Base-by-base conservation (phyloP, 2,797 vertebrate species). In the Amblyopsis hoosieri region DNA sequence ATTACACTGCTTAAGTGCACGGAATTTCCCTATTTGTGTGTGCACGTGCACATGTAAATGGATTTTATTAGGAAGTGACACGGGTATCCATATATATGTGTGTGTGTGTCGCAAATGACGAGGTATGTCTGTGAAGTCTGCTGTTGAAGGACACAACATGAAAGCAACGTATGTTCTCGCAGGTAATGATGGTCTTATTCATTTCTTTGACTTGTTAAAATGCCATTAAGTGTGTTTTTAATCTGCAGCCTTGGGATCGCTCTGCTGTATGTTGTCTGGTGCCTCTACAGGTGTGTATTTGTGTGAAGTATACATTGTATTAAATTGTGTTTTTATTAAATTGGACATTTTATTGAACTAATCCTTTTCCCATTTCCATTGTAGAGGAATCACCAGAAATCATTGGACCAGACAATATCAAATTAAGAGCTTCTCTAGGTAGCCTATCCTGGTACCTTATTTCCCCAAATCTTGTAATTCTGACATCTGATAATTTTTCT, bases 201-300 rank as follows among this genome's bases (percentile, higher is more conserved):
- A 4, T 17, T 61, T 1, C 6, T 58, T 66, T 51, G 1, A 31
- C 8, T 65, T 33, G 55, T n/a, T 15, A 12, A 12, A 37, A 0
- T 67, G 0, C n/a, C 3, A 12, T 42, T 59, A n/a, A 69, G 48
- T 60, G 29, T 12, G 0, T 59, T 12, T 64, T 71, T 10, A 71
- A 0, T 76, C 69, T 79, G 17, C 69, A 88, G 87, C 62, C 17
- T 57, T 88, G 2, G 76, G 70, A 46, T 72, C 8, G 53, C 37
- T 87, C 23, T 82, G 61, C 53, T 51, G 81, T 54, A 57, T 88
- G 64, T 1, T 76, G 1, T 48, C 62, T 53, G 64, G 74, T 64
- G 85, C 79, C 67, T 42, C 65, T 69, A 67, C 73, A 88, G 91
- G 90, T 91, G 79, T 57, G 14, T 71, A 59, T 33, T 19, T 4